Base-by-base conservation (phyloP, 2,113 vertebrate genomes). In the Centropus unirufus region DNA sequence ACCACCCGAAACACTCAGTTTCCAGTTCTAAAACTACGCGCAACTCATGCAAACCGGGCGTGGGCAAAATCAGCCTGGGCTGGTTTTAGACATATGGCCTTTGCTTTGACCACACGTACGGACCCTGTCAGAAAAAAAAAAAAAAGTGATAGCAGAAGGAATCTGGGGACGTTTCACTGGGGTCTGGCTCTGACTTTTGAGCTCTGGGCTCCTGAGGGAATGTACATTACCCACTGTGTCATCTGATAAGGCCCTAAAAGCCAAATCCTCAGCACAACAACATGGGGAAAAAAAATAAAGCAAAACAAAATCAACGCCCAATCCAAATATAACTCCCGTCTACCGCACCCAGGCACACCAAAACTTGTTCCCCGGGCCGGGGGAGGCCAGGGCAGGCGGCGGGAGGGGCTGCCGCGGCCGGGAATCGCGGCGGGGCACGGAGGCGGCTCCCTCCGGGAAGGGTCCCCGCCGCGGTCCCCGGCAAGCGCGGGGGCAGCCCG, bases 21-120 rank as follows among this genome's bases (percentile, higher is more conserved):
- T 74, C 36, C 46, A 86, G 59, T n/a, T 74, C 79, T 70, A 92
- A 94, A 96, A 94, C 59, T 85, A 85, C 0, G 7, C 9, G 16
- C 39, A 52, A 76, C 46, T 44, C 8, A 76, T 91, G 70, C 12
- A 91, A 79, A 87, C 15, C 0, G 1, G 8, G 39, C 21, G 6
- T 17, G 59, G 59, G 59, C 26, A 44, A 84, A 52, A 75, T 81
- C 32, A 29, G 46, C 8, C 55, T 26, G 55, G 63, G 49, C 21
- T 79, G 58, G 46, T 90, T 85, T 86, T 54, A 69, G 36, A 46
- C 30, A 21, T 32, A 14, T 12, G 75, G 42, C 14, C 27, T 54
- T 69, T 66, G 49, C 21, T 15, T 44, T 63, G 61, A 81, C 57
- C 10, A 12, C 55, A 54, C 1, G 6, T 46, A 20, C 2, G 3